Conservation (phyloP, 2,113 vertebrate genomes). For the Hyaena hyaena region DNA sequence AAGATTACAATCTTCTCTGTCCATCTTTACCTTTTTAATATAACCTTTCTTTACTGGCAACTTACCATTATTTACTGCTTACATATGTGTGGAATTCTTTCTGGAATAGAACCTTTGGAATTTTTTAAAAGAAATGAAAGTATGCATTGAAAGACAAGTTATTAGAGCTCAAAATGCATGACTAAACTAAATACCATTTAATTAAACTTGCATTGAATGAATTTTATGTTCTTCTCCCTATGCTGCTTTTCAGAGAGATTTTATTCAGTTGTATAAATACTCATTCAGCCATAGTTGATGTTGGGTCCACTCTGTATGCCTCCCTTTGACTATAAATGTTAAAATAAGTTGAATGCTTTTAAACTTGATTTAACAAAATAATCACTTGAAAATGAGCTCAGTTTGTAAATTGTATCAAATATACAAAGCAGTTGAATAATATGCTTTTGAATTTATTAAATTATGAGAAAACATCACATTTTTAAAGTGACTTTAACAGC, state of each 20-base stretch:
- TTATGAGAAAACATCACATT: neutral
- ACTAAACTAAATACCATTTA: neutral
- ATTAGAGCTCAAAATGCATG: neutral
- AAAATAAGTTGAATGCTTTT: neutral
- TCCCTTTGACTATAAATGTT: neutral
- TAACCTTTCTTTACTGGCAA: neutral
- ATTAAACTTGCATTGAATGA: neutral
- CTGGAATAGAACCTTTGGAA: neutral
- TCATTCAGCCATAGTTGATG: neutral
- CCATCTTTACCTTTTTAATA: neutral
- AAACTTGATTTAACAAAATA: neutral
- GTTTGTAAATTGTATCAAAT: neutral
- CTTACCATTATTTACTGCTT: neutral
- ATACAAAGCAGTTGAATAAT: neutral
- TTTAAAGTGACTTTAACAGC: neutral
- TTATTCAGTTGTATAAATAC: neutral
- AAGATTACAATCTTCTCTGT: neutral
- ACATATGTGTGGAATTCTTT: neutral
- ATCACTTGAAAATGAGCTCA: constrained; percentile 45
- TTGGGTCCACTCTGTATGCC: neutral
- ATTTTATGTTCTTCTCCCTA: neutral
- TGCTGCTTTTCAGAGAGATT: neutral
- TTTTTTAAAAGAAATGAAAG: neutral
- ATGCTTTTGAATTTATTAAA: neutral
- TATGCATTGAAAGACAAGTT: neutral